Conservation (phyloP, 2,797 vertebrate genomes). For the Pitangus sulphuratus region DNA sequence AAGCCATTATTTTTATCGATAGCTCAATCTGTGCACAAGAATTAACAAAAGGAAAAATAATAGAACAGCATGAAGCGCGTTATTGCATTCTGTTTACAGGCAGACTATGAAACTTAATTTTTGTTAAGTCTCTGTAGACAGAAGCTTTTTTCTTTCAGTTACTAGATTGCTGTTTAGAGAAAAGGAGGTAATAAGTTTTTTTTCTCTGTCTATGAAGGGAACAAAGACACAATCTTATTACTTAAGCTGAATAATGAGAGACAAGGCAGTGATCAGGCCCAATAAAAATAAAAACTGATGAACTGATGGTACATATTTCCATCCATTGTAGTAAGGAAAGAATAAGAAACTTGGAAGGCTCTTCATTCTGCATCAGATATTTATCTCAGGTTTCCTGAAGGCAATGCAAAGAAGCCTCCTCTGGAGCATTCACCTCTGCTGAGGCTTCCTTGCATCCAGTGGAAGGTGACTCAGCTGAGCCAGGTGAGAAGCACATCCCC, state of each 20-base stretch:
- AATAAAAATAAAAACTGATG: not conserved
- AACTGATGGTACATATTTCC: not conserved
- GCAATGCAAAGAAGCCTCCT: not conserved
- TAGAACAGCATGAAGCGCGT: not conserved
- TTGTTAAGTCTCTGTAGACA: slow-evolving; percentile 9
- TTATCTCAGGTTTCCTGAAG: not conserved
- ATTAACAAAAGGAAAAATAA: slow-evolving; percentile 32
- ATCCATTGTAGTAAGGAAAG: not conserved
- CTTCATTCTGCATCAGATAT: not conserved
- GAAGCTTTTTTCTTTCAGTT: not conserved
- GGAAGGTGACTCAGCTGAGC: not conserved
- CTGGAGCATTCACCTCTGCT: not conserved
- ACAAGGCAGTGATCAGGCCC: not conserved
- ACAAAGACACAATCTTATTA: slow-evolving; percentile 43
- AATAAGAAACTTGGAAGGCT: not conserved
- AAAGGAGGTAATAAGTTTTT: not conserved
- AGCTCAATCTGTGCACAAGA: slow-evolving; percentile 42
- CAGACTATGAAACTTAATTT: slow-evolving; percentile 38
- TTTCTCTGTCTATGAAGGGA: not conserved
- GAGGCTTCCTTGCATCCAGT: not conserved
- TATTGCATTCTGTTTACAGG: slow-evolving; percentile 15
- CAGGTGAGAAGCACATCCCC: not conserved
- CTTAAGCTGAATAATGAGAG: slow-evolving; percentile 43
- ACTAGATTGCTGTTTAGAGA: not conserved
- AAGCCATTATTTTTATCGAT: slow-evolving; percentile 53